Evolutionary conservation across 1,140 invertebrate genomes (phyloP).

Genomic region (Branchinecta lindahli): DNA sequence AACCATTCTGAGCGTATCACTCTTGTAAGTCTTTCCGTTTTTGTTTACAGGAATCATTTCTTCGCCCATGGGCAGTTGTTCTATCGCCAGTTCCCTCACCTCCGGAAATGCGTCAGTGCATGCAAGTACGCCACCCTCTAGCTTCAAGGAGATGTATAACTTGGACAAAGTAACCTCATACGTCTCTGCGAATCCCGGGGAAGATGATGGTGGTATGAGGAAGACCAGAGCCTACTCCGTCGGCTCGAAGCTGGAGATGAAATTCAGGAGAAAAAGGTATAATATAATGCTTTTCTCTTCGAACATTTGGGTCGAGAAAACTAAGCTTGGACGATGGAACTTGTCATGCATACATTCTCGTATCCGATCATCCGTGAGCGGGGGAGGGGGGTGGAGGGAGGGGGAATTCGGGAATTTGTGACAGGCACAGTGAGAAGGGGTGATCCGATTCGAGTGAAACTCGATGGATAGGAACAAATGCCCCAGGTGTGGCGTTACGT

Average conservation of each 20-base stretch:
- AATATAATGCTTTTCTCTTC: neutral
- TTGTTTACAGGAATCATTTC: constrained; percentile 25
- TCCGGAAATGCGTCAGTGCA: constrained; percentile 48
- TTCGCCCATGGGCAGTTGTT: constrained; percentile 42
- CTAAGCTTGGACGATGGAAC: no score
- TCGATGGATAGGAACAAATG: no score
- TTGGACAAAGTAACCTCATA: constrained; percentile 49
- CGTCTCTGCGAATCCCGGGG: constrained; percentile 35
- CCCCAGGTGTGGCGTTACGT: no score
- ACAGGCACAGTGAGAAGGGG: no score
- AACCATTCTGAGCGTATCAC: no score
- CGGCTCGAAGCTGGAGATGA: constrained; percentile 51
- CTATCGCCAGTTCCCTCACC: constrained; percentile 41
- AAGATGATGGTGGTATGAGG: constrained; percentile 38
- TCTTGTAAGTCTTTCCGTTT: neutral
- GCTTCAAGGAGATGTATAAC: constrained; percentile 41
- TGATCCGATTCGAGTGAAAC: no score
- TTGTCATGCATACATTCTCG: no score
- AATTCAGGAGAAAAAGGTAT: constrained; percentile 16
- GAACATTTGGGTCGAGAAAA: no score
- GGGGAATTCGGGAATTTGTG: no score
- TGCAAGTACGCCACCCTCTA: constrained; percentile 24
- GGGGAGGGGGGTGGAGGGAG: no score
- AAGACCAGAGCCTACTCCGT: constrained; percentile 68
- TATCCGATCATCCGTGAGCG: no score